Base-by-base conservation (phyloP, 2,888 invertebrate species). In the Tiliacea aurago region DNA sequence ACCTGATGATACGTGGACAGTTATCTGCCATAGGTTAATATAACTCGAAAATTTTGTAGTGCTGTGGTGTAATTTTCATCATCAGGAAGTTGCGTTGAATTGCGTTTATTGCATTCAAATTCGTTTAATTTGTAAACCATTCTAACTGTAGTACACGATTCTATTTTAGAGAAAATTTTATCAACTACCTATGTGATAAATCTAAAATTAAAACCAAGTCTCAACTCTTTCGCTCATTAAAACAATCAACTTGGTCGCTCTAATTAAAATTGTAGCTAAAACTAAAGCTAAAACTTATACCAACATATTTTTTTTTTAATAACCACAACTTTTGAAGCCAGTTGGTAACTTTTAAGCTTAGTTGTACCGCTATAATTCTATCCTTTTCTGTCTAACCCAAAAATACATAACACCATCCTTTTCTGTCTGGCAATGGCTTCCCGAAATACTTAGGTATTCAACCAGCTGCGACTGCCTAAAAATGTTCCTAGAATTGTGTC, bases 361-460 rank as follows among this genome's bases (percentile, higher is more conserved):
- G 66, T 72, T 76, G 28, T 43, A 47, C 65, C 70, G 65, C 41
- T 64, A 49, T 28, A 2, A 11, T 28, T 37, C 55, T 11, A 62
- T 75, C 72, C 28, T 78, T 72, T n/a, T 83, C 67, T 20, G 1
- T 58, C 67, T 43, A 4, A 49, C 1, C 0, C 10, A 56, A 64
- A 53, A 23, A 56, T n/a, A 15, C 11, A 37, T 70, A 58, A 49
- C 20, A 20, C 61, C 33, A 23, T 84, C 74, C 64, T 72, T 65
- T 51, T 83, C 84, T 76, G 81, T 84, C 78, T 77, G 82, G 68
- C 68, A 53, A 67, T 78, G 73, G 28, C 45, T 68, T 77, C 76
- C 73, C 66, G 58, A 83, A 84, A 83, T 81, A 82, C 63, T 70
- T 70, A 81, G 59, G 37, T 23, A 78, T 75, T 72, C 70, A 33